Percentiles rank a stretch among this genome's conserved stretches.
Evolutionary conservation across 2,888 invertebrate species (phyloP).

Genomic region (Monopis laevigella): DNA sequence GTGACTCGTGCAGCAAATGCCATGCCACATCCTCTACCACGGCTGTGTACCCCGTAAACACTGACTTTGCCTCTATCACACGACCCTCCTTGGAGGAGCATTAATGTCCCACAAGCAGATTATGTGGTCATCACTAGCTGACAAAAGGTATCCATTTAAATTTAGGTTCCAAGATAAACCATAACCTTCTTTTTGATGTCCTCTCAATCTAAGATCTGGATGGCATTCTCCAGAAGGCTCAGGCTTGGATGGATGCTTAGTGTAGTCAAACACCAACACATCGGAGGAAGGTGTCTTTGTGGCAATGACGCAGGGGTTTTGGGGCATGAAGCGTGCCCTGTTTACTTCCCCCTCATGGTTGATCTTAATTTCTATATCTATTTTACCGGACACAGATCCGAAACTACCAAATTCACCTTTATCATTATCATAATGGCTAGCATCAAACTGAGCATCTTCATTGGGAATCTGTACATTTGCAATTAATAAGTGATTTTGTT

Average conservation of each 20-base stretch:
- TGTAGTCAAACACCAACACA: constrained; percentile 99
- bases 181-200: constrained; percentile 97
- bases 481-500: constrained; percentile 98
- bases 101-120: constrained; percentile 99
- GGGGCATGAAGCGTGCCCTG: constrained; percentile 98
- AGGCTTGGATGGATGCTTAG: constrained; percentile 98
- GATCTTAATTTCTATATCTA: constrained; percentile 99
- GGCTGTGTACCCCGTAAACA: constrained; percentile 98
- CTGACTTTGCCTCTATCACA: constrained; percentile 96
- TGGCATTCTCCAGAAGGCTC: constrained; percentile 97
- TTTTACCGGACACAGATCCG: constrained; percentile 98
- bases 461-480: constrained; percentile 98
- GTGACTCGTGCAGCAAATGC: constrained; percentile 96
- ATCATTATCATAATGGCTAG: constrained; percentile 98
- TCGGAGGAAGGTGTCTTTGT: constrained; percentile 99
- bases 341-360: constrained; percentile 99
- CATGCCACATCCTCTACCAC: constrained; percentile 99
- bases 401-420: constrained; percentile 99
- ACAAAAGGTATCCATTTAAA: constrained; percentile 93
- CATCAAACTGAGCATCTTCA: constrained; percentile 99
- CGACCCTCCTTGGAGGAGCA: constrained; percentile 92
- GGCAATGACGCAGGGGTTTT: constrained; percentile 99
- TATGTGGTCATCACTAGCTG: constrained; percentile 97
- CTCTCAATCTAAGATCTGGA: constrained; percentile 94
- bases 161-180: constrained; percentile 99